Conservation (phyloP, 2,888 invertebrate genomes). For the Germaria angustata region DNA sequence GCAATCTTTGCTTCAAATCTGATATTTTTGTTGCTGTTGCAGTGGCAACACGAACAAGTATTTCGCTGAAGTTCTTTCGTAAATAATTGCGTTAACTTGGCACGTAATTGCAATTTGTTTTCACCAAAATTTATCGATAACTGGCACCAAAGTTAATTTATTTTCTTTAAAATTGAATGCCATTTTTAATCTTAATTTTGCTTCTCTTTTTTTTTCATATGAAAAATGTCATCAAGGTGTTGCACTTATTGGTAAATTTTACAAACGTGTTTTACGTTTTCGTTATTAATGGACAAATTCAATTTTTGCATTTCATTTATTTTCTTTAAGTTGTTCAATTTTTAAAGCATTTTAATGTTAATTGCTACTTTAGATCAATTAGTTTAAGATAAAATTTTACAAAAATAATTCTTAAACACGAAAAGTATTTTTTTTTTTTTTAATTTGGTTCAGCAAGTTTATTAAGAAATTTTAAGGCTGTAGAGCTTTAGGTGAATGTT, state of each 20-base stretch:
- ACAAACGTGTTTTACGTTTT: conserved; percentile 36
- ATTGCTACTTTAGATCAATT: conserved; percentile 7
- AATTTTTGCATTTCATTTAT: conserved; percentile 20
- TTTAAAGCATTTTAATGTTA: conserved; percentile 11
- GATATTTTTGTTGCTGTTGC: neutral
- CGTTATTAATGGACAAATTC: conserved; percentile 36
- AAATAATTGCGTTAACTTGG: conserved; percentile 65
- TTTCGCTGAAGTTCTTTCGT: neutral
- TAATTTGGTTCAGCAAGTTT: neutral
- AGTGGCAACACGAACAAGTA: neutral
- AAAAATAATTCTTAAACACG: neutral
- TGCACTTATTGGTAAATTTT: conserved; percentile 43
- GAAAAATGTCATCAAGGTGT: conserved; percentile 64
- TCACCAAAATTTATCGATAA: conserved; percentile 66
- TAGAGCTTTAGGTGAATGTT: neutral
- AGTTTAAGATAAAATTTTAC: conserved; percentile 17
- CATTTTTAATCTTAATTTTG: neutral
- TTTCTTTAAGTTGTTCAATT: neutral
- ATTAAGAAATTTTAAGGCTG: too few species aligned
- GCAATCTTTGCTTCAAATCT: conserved; percentile 57
- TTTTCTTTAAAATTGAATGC: conserved; percentile 44
- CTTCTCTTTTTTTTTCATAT: conserved; percentile 7
- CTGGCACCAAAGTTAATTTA: conserved; percentile 67
- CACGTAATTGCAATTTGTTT: conserved; percentile 69
- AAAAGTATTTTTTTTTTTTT: neutral